Conservation (phyloP, 2,113 vertebrate species). For the Planiliza haematocheilus region DNA sequence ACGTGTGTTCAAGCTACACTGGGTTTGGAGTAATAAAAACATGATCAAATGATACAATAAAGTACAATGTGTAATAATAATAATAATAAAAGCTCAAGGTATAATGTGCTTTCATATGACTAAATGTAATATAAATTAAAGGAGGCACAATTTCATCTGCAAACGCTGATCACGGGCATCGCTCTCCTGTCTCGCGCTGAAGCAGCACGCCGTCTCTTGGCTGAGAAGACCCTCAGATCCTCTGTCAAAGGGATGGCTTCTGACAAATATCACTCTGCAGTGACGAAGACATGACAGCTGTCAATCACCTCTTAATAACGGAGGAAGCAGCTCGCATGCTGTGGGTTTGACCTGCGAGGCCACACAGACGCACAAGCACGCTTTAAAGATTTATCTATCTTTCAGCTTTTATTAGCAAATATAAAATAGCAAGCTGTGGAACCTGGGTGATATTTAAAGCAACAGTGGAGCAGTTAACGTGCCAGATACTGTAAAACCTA, state of each 20-base stretch:
- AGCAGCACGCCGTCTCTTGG: constrained; percentile 40
- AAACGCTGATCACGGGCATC: constrained; percentile 55
- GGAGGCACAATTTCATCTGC: constrained; percentile 54
- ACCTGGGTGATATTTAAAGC: constrained; percentile 22
- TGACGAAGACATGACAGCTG: constrained; percentile 82
- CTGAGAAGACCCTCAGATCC: constrained; percentile 73
- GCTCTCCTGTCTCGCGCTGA: constrained; percentile 51
- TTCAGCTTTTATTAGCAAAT: constrained; percentile 55
- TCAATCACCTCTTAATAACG: constrained; percentile 76
- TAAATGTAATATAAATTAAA: constrained; percentile 60
- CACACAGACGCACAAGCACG: constrained; percentile 41
- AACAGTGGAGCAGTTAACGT: constrained; percentile 15
- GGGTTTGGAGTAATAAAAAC: constrained; percentile 60
- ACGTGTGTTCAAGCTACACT: constrained; percentile 61
- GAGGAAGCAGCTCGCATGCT: constrained; percentile 56
- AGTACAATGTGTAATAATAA: constrained; percentile 49
- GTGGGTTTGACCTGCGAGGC: constrained; percentile 57
- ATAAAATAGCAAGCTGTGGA: constrained; percentile 40
- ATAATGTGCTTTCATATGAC: constrained; percentile 56
- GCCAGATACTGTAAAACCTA: not conserved
- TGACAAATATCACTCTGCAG: constrained; percentile 80
- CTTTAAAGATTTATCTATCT: constrained; percentile 39
- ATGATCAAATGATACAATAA: constrained; percentile 65
- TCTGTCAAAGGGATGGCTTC: constrained; percentile 77
- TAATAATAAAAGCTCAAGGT: constrained; percentile 42